Evolutionary conservation across 2,113 vertebrate species (phyloP).

Genomic region (Syngnathus floridae): DNA sequence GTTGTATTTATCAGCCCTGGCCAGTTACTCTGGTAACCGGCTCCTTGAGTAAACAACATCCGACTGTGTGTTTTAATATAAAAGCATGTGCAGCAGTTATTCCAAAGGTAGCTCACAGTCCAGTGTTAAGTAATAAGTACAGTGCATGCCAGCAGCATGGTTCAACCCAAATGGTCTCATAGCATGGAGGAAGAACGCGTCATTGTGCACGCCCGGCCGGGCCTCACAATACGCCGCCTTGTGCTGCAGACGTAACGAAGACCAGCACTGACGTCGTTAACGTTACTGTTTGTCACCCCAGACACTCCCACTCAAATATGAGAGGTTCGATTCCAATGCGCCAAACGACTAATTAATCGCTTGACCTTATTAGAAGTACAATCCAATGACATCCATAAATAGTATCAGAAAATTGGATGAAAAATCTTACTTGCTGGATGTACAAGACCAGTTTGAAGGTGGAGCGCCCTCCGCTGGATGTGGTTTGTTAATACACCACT

Average conservation of each 20-base stretch:
- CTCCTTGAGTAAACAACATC: slow-evolving; percentile 50
- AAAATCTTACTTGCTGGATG: background rate
- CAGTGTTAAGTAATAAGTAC: slow-evolving; percentile 15
- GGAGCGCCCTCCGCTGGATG: background rate
- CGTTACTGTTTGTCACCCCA: background rate
- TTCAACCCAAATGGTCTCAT: slow-evolving; percentile 35
- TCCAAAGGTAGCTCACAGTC: background rate
- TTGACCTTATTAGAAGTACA: background rate
- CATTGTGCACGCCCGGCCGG: background rate
- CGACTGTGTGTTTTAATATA: slow-evolving; percentile 21
- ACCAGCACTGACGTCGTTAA: slow-evolving; percentile 49
- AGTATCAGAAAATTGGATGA: background rate
- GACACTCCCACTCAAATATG: background rate
- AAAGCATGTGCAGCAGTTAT: background rate
- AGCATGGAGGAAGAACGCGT: slow-evolving; percentile 32
- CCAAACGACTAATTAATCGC: background rate
- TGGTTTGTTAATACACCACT: background rate
- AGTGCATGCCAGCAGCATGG: background rate
- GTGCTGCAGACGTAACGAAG: slow-evolving; percentile 53
- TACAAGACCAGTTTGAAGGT: background rate
- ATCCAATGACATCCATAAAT: background rate
- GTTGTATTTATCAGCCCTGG: slow-evolving; percentile 20
- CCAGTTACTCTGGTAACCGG: background rate
- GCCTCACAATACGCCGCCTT: slow-evolving; percentile 56
- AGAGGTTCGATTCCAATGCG: background rate